Conservation (phyloP, 2,797 vertebrate species). For the Mallotus villosus region DNA sequence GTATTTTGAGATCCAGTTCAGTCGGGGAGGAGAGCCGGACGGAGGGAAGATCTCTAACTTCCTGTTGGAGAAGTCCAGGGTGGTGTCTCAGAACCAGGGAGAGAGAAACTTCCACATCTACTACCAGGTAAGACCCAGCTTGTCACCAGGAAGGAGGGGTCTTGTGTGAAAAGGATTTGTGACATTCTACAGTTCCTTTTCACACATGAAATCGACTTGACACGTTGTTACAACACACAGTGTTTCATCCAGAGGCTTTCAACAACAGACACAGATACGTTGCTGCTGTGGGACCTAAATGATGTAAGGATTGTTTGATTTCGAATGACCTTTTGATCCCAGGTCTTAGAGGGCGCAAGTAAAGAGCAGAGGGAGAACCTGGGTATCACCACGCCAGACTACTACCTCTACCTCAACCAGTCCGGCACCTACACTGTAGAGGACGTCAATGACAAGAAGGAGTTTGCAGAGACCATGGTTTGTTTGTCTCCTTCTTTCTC, state of each 20-base stretch:
- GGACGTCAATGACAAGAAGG: slow-evolving; percentile 78
- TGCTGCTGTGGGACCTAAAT: not conserved
- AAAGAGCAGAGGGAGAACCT: slow-evolving; percentile 79
- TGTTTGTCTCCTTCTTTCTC: slow-evolving; percentile 13
- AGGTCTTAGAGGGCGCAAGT: slow-evolving; percentile 76
- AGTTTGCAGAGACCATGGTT: slow-evolving; percentile 81
- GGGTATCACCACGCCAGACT: slow-evolving; percentile 79
- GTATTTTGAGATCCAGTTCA: slow-evolving; percentile 87
- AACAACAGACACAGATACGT: not conserved
- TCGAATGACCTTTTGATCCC: slow-evolving; percentile 18
- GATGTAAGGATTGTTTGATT: not conserved
- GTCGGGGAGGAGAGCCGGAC: slow-evolving; percentile 81
- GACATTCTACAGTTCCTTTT: no score
- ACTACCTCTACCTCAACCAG: slow-evolving; percentile 85
- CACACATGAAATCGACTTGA: no score
- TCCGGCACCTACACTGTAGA: slow-evolving; percentile 81
- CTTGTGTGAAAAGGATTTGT: no score
- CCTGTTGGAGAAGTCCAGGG: slow-evolving; percentile 80
- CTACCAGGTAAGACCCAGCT: slow-evolving; percentile 74
- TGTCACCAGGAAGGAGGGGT: not conserved
- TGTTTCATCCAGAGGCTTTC: no score
- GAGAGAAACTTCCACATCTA: slow-evolving; percentile 84
- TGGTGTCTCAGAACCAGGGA: slow-evolving; percentile 79
- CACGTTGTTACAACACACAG: no score
- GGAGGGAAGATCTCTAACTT: slow-evolving; percentile 86